These are phyloP conservation scores for Etheostoma spectabile DNA, from an alignment of 2,113 vertebrate genomes.

Conservation along the genomic window DNA sequence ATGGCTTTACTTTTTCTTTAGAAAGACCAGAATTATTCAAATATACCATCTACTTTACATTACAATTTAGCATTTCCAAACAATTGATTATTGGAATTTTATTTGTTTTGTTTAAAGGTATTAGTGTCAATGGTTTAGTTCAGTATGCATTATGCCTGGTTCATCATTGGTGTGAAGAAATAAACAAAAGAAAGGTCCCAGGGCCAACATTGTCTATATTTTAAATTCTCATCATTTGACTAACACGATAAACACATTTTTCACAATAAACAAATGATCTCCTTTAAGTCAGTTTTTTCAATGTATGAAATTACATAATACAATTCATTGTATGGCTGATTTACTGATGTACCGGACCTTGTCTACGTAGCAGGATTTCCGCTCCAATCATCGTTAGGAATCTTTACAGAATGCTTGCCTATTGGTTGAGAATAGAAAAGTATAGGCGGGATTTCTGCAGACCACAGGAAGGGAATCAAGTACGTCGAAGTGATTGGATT, in stretches of 20 bases:
- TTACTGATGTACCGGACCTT: background rate
- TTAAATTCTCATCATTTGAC: background rate
- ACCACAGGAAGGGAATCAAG: conserved; percentile 20
- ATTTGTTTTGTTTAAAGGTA: background rate
- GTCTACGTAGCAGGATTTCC: background rate
- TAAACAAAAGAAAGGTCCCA: background rate
- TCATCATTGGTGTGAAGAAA: background rate
- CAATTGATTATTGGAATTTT: background rate
- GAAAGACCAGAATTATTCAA: background rate
- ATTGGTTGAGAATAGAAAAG: conserved; percentile 51
- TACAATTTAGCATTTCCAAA: background rate
- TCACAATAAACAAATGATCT: background rate
- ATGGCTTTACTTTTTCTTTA: background rate
- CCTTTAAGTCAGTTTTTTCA: background rate
- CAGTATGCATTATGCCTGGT: background rate
- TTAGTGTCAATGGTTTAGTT: background rate
- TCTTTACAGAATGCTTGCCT: background rate
- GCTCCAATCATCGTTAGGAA: conserved; percentile 47
- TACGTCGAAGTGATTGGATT: conserved; percentile 35
- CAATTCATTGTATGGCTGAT: background rate
- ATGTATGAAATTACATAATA: background rate
- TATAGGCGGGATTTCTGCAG: conserved; percentile 62
- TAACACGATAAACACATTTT: background rate
- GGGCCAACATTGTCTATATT: background rate
- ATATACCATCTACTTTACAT: background rate